Percentiles rank a stretch among this genome's conserved stretches.
These are phyloP conservation scores for Neoarius graeffei DNA, from an alignment of 2,113 vertebrate genomes.

Conservation along the genomic window DNA sequence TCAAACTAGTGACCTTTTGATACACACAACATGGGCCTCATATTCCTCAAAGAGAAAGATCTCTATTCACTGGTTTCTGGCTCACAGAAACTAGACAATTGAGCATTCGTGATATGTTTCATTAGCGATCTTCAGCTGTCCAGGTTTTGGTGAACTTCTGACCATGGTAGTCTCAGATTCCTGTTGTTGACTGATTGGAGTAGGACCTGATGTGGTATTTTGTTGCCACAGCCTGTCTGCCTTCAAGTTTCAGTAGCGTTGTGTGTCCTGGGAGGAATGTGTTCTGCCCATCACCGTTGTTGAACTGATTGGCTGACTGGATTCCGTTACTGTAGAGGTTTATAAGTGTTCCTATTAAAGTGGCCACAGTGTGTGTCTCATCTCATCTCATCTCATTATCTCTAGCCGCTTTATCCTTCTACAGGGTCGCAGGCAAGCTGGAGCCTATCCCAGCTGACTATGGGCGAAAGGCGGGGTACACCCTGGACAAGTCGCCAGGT, in stretches of 20 bases:
- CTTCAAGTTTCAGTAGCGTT: neutral
- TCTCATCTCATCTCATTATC: no score
- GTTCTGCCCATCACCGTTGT: neutral
- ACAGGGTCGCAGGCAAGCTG: no score
- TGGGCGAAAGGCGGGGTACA: no score
- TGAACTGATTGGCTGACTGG: no score
- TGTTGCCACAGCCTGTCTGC: neutral
- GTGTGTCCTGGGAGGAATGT: neutral
- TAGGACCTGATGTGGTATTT: neutral
- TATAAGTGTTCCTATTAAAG: no score
- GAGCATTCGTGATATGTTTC: neutral
- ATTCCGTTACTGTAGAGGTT: no score
- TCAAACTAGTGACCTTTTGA: no score
- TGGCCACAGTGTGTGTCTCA: neutral
- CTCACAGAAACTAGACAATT: neutral
- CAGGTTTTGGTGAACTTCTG: neutral
- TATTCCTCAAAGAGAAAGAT: neutral
- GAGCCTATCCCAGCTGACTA: no score
- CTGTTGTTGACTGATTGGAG: neutral
- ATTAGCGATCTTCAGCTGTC: neutral
- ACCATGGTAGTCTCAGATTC: neutral
- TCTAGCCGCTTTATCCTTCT: no score
- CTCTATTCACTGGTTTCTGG: neutral
- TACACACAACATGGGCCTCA: neutral
- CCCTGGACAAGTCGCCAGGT: no score